A percentile compares a stretch with the other conserved stretches of the same genome.
phyloP scores from a whole-genome alignment of 2,888 invertebrate genomes.

The Autographa pulchrina region DNA sequence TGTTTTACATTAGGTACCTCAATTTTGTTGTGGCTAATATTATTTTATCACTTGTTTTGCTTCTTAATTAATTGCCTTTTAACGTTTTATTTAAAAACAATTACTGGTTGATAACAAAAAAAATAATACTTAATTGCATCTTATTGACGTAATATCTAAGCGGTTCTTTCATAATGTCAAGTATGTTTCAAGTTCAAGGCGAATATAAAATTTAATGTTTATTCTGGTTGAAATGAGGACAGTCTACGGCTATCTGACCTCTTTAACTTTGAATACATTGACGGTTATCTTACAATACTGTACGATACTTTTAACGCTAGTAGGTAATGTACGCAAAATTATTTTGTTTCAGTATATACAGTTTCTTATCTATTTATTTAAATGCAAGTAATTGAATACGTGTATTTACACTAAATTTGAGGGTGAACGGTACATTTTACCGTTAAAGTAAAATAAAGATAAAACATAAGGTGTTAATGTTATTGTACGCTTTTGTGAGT shows the following conservation, averaged over 20 bases:
- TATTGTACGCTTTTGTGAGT: constrained; percentile 18
- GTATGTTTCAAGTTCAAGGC: constrained; percentile 58
- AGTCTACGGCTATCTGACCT: constrained; percentile 46
- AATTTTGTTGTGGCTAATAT: background rate
- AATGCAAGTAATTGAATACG: constrained; percentile 17
- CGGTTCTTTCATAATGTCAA: constrained; percentile 28
- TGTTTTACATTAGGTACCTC: background rate
- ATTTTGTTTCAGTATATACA: constrained; percentile 21
- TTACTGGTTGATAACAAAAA: background rate
- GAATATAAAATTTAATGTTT: constrained; percentile 47
- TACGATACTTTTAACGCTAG: constrained; percentile 2
- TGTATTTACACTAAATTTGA: constrained; percentile 36
- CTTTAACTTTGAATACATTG: constrained; percentile 29
- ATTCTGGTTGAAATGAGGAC: constrained; percentile 48
- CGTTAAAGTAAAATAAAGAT: constrained; percentile 41
- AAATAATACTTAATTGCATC: background rate
- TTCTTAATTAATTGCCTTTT: background rate
- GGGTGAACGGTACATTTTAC: constrained; percentile 51
- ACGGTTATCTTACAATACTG: constrained; percentile 22
- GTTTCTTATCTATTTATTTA: constrained; percentile 5
- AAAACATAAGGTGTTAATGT: constrained; percentile 44
- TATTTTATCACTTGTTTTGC: background rate
- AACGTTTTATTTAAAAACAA: background rate
- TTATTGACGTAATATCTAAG: constrained; percentile 22
- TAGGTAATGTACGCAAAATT: constrained; percentile 24